Conservation (phyloP, 2,888 invertebrate species). For the Clistopyga incitator region DNA sequence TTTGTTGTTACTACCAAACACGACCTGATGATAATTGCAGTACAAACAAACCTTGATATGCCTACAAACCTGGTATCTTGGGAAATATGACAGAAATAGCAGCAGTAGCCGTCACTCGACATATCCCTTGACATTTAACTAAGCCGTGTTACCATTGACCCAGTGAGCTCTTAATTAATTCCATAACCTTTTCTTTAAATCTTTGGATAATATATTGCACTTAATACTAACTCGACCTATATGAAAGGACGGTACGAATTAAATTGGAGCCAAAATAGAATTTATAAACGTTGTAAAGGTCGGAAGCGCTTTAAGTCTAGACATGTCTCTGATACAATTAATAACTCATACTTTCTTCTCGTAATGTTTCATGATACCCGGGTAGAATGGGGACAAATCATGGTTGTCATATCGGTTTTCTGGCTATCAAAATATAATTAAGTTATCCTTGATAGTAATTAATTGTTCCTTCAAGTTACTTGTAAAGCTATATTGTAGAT, state of each 20-base stretch:
- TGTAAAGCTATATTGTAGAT: background rate
- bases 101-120: background rate
- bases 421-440: background rate
- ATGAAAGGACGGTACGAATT: background rate
- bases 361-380: no score
- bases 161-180: slow-evolving; percentile 30
- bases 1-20: background rate
- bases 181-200: slow-evolving; percentile 43
- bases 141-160: slow-evolving; percentile 20
- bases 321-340: no score
- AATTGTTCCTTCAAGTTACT: background rate
- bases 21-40: background rate
- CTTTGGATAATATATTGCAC: slow-evolving; percentile 32
- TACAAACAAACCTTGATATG: background rate
- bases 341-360: no score
- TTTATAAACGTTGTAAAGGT: background rate
- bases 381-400: background rate
- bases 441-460: background rate
- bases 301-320: no score
- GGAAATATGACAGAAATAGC: no score
- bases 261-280: background rate
- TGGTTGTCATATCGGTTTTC: background rate
- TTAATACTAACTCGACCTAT: slow-evolving; percentile 16
- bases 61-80: no score
- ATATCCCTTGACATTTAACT: background rate